phyloP scores from a whole-genome alignment of 2,797 vertebrate genomes.

The Malacoraja senta region DNA sequence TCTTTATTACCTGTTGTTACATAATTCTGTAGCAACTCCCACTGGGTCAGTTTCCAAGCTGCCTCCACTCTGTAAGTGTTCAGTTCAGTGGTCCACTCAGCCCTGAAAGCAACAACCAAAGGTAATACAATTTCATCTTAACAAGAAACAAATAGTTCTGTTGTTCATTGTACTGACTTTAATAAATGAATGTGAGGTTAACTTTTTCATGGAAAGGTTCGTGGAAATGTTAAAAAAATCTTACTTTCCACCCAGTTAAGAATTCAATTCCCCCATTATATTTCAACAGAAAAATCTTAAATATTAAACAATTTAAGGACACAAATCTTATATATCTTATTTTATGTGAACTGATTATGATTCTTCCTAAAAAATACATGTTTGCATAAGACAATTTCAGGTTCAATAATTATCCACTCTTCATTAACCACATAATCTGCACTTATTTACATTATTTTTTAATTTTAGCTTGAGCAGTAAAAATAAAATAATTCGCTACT shows the following conservation, averaged over 20 bases:
- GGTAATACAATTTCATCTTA: not conserved
- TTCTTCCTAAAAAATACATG: not conserved
- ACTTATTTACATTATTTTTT: not conserved
- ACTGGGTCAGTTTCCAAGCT: conserved; percentile 90
- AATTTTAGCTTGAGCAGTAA: not conserved
- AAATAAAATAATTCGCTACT: not conserved
- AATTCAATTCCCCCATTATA: not conserved
- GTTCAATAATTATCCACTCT: not conserved
- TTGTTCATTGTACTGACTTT: not conserved
- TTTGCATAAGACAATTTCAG: not conserved
- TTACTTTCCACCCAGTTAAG: not conserved
- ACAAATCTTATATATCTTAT: not conserved
- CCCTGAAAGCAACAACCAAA: conserved; percentile 54
- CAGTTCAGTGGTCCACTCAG: conserved; percentile 86
- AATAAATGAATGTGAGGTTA: not conserved
- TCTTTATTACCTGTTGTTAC: conserved; percentile 71
- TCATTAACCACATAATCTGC: not conserved
- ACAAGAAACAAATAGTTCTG: not conserved
- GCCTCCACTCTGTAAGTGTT: conserved; percentile 94
- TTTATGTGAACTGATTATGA: not conserved
- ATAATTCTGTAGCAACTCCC: conserved; percentile 91
- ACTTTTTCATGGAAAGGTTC: not conserved
- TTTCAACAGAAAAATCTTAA: not conserved
- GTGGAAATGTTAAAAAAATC: not conserved
- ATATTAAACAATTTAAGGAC: not conserved